Evolutionary conservation across 2,888 invertebrate genomes (phyloP), one percentile per base, ranked within the genome.

Genomic region (Eretmocerus hayati): DNA sequence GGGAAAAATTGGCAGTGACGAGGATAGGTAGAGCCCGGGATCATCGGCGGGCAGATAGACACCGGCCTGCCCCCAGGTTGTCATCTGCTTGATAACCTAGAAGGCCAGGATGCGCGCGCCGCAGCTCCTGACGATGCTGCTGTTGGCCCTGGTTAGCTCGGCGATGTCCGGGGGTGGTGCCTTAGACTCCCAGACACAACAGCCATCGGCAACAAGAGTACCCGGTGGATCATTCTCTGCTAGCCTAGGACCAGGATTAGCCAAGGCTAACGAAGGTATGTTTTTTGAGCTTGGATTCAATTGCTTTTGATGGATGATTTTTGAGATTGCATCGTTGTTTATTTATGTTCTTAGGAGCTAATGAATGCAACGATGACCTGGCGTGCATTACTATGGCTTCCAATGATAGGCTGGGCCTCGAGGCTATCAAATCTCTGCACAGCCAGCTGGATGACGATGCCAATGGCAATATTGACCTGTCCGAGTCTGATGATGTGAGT

Each of bases 401-500:
- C 49, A 85, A 84, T 66, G 94, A 95, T 76, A 83, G 84, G 58
- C 79, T 87, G 45, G 93, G 92, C 22, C 83, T 92, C 67, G 94
- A 94, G 71, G 95, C 97, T 48, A 95, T 99, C 67, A 83, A 82
- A 56, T 84, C 87, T 59, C 81, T 99, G 36, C 97, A 99, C 75
- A 80, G 85, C 56, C 92, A 95, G 71, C 79, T 99, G 58, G 97
- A 99, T 71, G 97, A 99, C 70, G 97, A 99, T 77, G 89, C 90
- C 61, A 93, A 96, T 75, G 97, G 97, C 53, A 92, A 92, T 72
- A 90, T 99, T 57, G 97, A 99, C 75, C 81, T 94, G 55, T 86
- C 90, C 57, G 97, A 99, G 79, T 96, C 96, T 57, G 92, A 94
- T 74, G 96, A 95, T 78, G 95, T 95, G 75, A 80, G 85, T 77